Percentiles rank a stretch among this genome's conserved stretches.
These are phyloP conservation scores for Tinamus major DNA, from an alignment of 2,797 vertebrate species.

Conservation along the genomic window DNA sequence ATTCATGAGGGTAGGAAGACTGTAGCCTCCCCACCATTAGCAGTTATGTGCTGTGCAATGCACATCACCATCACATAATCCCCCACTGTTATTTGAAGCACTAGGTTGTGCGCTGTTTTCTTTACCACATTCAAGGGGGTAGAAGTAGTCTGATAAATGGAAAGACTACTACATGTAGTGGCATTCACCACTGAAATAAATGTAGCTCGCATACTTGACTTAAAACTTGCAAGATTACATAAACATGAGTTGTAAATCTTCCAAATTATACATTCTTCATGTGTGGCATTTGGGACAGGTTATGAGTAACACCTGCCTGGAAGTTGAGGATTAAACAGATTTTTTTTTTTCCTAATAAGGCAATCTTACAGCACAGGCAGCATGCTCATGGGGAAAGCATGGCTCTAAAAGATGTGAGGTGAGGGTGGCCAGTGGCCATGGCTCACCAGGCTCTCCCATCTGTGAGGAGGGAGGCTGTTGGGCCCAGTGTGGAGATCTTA, in stretches of 20 bases:
- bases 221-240: neutral
- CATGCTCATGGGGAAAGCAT: neutral
- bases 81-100: accelerated
- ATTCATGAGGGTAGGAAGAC: no score
- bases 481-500: no score
- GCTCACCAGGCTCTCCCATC: no score
- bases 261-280: neutral
- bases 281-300: neutral
- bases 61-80: neutral
- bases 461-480: no score
- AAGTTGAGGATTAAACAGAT: neutral
- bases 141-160: neutral
- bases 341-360: neutral
- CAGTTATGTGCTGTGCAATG: neutral
- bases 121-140: neutral
- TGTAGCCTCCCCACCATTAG: no score
- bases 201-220: neutral
- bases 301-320: neutral
- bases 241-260: neutral
- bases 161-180: neutral
- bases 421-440: no score
- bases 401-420: no score
- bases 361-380: neutral
- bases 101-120: neutral
- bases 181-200: neutral